Conservation (phyloP, 1,140 invertebrate genomes). For the Dreissena rostriformis region DNA sequence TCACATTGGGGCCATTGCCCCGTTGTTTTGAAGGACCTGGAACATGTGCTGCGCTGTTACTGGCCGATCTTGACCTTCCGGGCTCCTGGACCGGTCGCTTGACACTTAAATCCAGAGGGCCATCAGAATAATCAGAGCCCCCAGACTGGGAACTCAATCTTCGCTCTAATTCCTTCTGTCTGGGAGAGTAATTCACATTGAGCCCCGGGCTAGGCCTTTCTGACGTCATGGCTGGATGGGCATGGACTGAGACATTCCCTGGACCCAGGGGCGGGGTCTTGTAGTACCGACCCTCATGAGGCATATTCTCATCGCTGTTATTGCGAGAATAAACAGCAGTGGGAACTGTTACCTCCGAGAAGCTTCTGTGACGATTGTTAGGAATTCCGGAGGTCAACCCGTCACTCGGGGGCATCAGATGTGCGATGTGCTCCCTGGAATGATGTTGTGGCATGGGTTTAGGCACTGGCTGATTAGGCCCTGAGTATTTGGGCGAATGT, state of each 20-base stretch:
- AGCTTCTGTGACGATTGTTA: too few relatives aligned
- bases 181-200: neutral
- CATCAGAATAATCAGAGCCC: conserved; percentile 36
- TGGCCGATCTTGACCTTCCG: neutral
- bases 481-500: neutral
- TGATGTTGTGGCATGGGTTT: conserved; percentile 34
- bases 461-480: conserved; percentile 34
- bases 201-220: neutral
- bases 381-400: neutral
- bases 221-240: too few relatives aligned
- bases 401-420: conserved; percentile 11
- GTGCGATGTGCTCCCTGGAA: conserved; percentile 4
- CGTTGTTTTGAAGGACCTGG: neutral
- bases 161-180: neutral
- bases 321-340: too few relatives aligned
- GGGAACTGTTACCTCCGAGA: too few relatives aligned
- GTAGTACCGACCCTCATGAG: too few relatives aligned
- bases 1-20: neutral
- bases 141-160: conserved; percentile 5
- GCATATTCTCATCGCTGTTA: too few relatives aligned
- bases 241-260: too few relatives aligned
- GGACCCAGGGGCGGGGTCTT: too few relatives aligned
- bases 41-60: conserved; percentile 5
- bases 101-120: conserved; percentile 69
- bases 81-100: conserved; percentile 44